Conservation (phyloP, 2,888 invertebrate species). For the Melieria crassipennis region DNA sequence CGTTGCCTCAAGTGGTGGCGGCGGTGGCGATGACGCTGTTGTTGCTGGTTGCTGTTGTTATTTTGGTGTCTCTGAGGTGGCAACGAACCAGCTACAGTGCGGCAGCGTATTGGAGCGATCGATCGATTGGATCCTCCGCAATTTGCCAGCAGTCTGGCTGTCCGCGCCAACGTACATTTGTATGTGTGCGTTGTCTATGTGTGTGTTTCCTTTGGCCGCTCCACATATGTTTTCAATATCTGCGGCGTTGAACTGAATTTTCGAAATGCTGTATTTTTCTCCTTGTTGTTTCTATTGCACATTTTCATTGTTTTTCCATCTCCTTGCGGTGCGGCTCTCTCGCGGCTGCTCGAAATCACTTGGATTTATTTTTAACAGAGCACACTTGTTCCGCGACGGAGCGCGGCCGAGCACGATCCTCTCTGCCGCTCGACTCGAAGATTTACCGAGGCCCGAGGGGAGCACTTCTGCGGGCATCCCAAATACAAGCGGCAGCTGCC, state of each 20-base stretch:
- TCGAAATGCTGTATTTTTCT: neutral
- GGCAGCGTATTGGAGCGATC: too few species aligned
- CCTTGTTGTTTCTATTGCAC: slow-evolving; percentile 1
- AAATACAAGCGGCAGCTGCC: slow-evolving; percentile 23
- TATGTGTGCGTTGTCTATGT: neutral
- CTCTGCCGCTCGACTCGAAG: slow-evolving; percentile 21
- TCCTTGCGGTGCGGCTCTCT: neutral
- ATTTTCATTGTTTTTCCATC: neutral
- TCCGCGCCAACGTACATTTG: neutral
- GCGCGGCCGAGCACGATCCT: slow-evolving; percentile 29
- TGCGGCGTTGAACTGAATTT: too few species aligned
- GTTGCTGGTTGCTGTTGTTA: too few species aligned
- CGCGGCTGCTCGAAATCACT: slow-evolving; percentile 8
- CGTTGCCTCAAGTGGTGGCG: too few species aligned
- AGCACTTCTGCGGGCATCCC: slow-evolving; percentile 9
- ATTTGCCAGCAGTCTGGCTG: too few species aligned
- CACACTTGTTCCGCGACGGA: slow-evolving; percentile 57
- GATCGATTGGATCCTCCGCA: too few species aligned
- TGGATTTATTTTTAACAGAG: slow-evolving; percentile 60
- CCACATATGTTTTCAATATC: too few species aligned
- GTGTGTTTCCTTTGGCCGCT: neutral
- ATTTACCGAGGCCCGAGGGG: slow-evolving; percentile 2
- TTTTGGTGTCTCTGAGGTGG: too few species aligned
- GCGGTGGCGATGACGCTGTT: too few species aligned
- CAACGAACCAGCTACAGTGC: too few species aligned